These are phyloP conservation scores for Microcebus ravelobensis DNA, from an alignment of 2,113 vertebrate genomes.

Conservation along the genomic window DNA sequence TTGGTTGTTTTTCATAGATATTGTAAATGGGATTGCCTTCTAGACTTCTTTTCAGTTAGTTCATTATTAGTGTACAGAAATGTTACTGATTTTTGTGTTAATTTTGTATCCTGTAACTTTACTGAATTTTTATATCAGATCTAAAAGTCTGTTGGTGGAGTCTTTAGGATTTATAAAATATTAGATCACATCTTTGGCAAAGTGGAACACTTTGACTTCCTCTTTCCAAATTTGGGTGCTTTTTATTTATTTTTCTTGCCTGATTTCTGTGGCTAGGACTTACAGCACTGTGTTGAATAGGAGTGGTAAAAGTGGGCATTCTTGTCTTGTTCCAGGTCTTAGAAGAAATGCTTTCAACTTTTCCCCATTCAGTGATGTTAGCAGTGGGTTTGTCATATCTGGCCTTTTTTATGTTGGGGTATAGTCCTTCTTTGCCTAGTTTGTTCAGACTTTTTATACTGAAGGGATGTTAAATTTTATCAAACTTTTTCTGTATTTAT, in stretches of 20 bases:
- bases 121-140: neutral
- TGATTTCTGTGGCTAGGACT: neutral
- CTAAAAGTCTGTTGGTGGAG: neutral
- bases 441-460: no score
- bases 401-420: neutral
- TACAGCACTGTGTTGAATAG: neutral
- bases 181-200: neutral
- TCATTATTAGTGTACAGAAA: neutral
- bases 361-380: neutral
- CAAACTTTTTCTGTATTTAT: neutral
- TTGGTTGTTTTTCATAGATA: no score
- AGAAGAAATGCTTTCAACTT: neutral
- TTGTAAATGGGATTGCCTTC: no score
- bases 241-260: neutral
- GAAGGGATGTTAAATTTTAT: neutral
- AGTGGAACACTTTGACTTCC: no score
- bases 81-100: neutral
- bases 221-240: neutral
- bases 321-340: neutral
- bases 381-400: neutral
- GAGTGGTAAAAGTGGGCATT: neutral
- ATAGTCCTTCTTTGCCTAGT: neutral
- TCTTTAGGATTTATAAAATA: no score
- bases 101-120: neutral
- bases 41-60: no score